phyloP scores from a whole-genome alignment of 2,113 vertebrate species.

The Stigmatopora argus region DNA sequence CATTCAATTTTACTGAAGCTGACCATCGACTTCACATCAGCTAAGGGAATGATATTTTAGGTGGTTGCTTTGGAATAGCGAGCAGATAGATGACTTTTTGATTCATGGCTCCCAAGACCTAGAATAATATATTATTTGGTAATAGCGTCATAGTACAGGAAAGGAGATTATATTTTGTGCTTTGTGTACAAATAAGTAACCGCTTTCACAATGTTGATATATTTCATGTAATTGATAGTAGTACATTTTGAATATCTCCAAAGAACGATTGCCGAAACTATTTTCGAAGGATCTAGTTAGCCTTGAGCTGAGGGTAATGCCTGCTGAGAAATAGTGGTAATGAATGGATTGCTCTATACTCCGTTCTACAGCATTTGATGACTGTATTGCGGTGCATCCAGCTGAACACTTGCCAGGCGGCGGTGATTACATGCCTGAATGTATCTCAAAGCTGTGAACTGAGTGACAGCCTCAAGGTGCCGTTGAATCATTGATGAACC shows the following conservation, averaged over 20 bases:
- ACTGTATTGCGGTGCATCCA: constrained; percentile 14
- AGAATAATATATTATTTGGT: neutral
- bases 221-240: constrained; percentile 41
- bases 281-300: constrained; percentile 30
- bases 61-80: neutral
- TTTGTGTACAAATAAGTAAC: constrained; percentile 24
- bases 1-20: neutral
- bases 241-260: constrained; percentile 47
- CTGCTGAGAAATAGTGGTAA: constrained; percentile 45
- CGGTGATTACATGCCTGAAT: constrained; percentile 19
- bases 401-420: constrained; percentile 9
- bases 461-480: constrained; percentile 32
- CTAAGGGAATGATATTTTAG: neutral
- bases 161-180: constrained; percentile 12
- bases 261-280: constrained; percentile 27
- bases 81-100: constrained; percentile 6
- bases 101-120: neutral
- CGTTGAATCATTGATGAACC: constrained; percentile 33
- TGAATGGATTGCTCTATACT: constrained; percentile 45
- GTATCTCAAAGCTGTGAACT: constrained; percentile 22
- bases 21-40: neutral
- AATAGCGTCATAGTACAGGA: constrained; percentile 9
- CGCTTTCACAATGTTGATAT: constrained; percentile 21
- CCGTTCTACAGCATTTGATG: constrained; percentile 36
- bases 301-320: constrained; percentile 44